These are phyloP conservation scores for Melanogrammus aeglefinus DNA, from an alignment of 2,797 vertebrate genomes.

Conservation along the genomic window DNA sequence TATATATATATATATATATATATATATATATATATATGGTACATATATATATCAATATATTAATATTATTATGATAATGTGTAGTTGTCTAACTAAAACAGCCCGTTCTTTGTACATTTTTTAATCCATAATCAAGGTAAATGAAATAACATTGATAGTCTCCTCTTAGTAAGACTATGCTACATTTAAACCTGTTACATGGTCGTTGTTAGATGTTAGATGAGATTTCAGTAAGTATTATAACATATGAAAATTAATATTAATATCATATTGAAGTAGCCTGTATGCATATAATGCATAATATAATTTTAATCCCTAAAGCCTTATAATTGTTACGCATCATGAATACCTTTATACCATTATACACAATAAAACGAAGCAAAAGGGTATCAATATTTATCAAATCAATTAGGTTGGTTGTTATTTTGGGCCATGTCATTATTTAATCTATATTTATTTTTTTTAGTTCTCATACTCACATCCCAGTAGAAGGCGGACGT, in stretches of 20 bases:
- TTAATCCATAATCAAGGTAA: background rate
- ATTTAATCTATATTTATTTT: too few species aligned
- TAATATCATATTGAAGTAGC: background rate
- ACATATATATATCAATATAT: too few species aligned
- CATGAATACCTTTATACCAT: background rate
- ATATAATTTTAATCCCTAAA: background rate
- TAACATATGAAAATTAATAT: background rate
- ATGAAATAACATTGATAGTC: background rate
- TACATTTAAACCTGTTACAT: background rate
- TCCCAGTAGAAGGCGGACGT: too few species aligned
- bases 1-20: too few species aligned
- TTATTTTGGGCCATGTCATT: background rate
- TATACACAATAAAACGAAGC: background rate
- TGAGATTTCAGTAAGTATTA: background rate
- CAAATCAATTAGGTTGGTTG: background rate
- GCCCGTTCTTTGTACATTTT: background rate
- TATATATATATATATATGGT: too few species aligned
- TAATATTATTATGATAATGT: background rate
- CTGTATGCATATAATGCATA: background rate
- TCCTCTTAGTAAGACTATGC: background rate
- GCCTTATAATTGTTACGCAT: background rate
- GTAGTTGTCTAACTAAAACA: background rate
- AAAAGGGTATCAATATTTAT: background rate
- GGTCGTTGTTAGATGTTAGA: background rate
- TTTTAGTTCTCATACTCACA: too few species aligned